Evolutionary conservation across 2,113 vertebrate species (phyloP).

Genomic region (Rhea pennata): DNA sequence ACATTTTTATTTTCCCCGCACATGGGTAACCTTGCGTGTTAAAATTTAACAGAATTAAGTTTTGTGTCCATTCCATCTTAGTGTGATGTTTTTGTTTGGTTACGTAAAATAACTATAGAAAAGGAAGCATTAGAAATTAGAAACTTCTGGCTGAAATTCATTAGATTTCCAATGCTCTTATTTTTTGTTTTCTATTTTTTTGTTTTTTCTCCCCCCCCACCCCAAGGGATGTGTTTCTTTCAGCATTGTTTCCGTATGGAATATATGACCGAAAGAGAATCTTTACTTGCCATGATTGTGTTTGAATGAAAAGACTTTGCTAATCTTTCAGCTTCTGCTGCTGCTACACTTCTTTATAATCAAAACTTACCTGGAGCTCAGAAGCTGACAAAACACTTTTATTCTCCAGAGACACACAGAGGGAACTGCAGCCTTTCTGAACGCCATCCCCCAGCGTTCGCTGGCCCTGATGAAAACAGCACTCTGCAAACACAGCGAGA

Average conservation of each 20-base stretch:
- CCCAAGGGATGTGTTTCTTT: background rate
- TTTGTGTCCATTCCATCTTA: background rate
- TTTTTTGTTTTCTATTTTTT: rapidly evolving
- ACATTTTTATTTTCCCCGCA: background rate
- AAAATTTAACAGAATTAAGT: background rate
- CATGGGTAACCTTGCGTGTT: background rate
- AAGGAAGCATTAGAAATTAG: background rate
- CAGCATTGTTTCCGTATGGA: background rate
- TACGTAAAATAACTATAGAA: background rate
- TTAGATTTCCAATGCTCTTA: background rate
- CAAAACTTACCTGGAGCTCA: background rate
- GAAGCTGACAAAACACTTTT: background rate
- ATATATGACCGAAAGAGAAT: background rate
- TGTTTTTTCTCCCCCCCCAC: too few relatives aligned
- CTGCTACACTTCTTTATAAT: background rate
- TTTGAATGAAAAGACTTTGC: background rate
- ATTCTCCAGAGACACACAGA: background rate
- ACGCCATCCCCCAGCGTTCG: background rate
- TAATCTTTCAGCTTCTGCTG: background rate
- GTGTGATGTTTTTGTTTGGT: background rate
- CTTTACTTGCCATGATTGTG: background rate
- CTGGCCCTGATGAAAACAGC: background rate
- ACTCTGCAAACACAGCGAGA: too few relatives aligned
- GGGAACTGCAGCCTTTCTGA: background rate
- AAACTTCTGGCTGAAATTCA: background rate